A percentile compares a stretch with the other conserved stretches of the same genome.
phyloP scores from a whole-genome alignment of 1,140 invertebrate genomes.

The Chrysopa pallens region DNA sequence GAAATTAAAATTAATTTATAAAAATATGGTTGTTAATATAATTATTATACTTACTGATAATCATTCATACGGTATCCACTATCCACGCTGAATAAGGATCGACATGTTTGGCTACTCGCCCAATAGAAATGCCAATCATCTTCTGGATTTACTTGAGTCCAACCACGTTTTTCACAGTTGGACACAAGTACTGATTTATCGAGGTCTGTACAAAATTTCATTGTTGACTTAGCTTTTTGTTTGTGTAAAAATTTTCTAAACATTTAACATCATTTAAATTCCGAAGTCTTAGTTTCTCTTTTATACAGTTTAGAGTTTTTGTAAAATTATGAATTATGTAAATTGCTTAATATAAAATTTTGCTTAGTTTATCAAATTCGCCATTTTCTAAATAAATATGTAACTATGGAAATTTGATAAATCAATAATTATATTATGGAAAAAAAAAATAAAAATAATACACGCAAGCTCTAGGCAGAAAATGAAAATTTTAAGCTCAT shows the following conservation, averaged over 20 bases:
- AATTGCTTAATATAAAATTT: no score
- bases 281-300: no score
- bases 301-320: no score
- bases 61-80: conserved; percentile 82
- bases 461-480: no score
- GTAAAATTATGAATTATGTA: no score
- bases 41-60: conserved; percentile 50
- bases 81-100: conserved; percentile 82
- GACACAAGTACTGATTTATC: conserved; percentile 89
- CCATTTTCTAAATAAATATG: neutral
- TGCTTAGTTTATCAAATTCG: no score
- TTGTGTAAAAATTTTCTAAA: no score
- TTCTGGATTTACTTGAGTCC: conserved; percentile 76
- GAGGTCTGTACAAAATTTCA: conserved; percentile 68
- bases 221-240: neutral
- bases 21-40: neutral
- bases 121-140: conserved; percentile 97
- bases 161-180: conserved; percentile 86
- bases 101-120: conserved; percentile 77
- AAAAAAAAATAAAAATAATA: no score
- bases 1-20: conserved; percentile 4
- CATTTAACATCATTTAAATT: no score
- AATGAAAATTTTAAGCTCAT: no score
- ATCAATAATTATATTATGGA: neutral
- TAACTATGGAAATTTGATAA: neutral